Base-by-base conservation (phyloP, 2,888 invertebrate species). In the Thymelicus lineola region DNA sequence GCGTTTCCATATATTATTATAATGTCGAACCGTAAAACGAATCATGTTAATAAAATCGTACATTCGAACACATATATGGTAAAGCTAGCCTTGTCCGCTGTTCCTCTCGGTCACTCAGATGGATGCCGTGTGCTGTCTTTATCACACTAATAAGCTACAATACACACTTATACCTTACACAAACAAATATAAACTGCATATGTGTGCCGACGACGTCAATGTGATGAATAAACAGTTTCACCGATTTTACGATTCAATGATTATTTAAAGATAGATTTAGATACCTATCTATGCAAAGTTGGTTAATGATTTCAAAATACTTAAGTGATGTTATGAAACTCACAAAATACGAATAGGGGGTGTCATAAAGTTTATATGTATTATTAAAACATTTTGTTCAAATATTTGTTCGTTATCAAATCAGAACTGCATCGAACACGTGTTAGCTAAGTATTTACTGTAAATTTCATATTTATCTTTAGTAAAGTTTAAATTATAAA, bases 161-260 rank as follows among this genome's bases (percentile, higher is more conserved):
- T 82, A 86, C 84, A 83, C 75, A 77, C 76, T 70, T 65, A 72
- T 60, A 64, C 64, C 71, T 67, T 71, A 72, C 76, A 80, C 85
- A 77, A 80, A 81, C 81, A 81, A 81, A 77, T 72, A 66, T 73
- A 75, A 74, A 77, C 73, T 79, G 64, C 77, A 72, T 76, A 73
- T 81, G 80, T 83, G 81, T 80, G 81, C 76, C 74, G 75, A 74
- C 80, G 81, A 81, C 88, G 87, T 89, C 90, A 87, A 88, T 88
- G 88, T 88, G 90, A 89, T 90, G 89, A 91, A 91, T 90, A 90
- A 91, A 92, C 89, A 90, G 90, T 91, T 91, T 92, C 91, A 91
- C 85, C 87, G 87, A 91, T 91, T 92, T 91, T 90, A 91, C 88
- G 91, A 91, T 85, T 88, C 89, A 91, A 87, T 88, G 90, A 87